A percentile compares a stretch with the other conserved stretches of the same genome.
phyloP scores from a whole-genome alignment of 2,797 vertebrate species.

The Smutsia gigantea region DNA sequence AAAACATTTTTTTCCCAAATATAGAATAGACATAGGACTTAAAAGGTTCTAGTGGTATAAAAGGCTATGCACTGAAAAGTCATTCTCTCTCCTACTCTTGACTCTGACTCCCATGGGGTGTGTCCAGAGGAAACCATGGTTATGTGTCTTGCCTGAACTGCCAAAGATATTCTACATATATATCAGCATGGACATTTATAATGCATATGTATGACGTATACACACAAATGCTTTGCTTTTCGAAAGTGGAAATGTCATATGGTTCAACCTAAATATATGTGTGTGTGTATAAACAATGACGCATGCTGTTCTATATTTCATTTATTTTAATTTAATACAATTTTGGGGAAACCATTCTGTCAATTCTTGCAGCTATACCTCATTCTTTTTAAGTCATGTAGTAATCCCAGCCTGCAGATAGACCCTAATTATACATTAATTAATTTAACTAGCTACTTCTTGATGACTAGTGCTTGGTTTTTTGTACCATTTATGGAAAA shows the following conservation, averaged over 20 bases:
- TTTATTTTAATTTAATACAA: not conserved
- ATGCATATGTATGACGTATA: no score
- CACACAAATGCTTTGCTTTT: not conserved
- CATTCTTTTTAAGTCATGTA: not conserved
- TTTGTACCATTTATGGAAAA: not conserved
- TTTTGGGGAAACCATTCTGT: not conserved
- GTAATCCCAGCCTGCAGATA: not conserved
- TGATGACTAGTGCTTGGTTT: not conserved
- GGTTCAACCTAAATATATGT: not conserved
- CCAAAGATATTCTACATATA: not conserved
- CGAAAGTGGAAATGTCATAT: not conserved
- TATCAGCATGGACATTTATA: not conserved
- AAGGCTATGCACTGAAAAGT: not conserved
- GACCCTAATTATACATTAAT: not conserved
- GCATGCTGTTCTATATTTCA: not conserved
- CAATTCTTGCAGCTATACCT: not conserved
- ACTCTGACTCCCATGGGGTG: not conserved
- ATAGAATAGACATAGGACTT: not conserved
- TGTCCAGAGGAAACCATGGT: not conserved
- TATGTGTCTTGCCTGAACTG: not conserved
- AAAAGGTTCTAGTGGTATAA: not conserved
- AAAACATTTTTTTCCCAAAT: not conserved
- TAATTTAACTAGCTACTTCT: not conserved
- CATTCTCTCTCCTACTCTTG: not conserved
- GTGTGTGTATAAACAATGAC: rapidly evolving